Conservation (phyloP, 2,797 vertebrate genomes). For the Linurgus olivaceus region DNA sequence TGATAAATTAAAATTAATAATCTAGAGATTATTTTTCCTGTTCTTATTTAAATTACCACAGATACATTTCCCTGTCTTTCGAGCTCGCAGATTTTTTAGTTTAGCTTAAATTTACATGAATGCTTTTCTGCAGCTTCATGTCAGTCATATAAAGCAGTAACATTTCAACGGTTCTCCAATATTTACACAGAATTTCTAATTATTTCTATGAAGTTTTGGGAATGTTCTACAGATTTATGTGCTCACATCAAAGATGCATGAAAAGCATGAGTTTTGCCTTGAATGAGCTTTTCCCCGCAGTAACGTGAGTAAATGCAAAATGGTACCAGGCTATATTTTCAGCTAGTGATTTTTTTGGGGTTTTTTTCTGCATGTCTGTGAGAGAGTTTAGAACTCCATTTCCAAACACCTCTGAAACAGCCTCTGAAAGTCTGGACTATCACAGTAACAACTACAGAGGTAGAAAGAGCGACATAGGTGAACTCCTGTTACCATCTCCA, state of each 20-base stretch:
- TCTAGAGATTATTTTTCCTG: background rate
- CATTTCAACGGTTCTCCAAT: background rate
- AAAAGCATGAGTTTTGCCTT: background rate
- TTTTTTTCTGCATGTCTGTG: fast-evolving
- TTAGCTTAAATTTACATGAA: background rate
- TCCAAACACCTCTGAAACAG: background rate
- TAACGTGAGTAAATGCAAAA: background rate
- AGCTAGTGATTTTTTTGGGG: too few relatives aligned
- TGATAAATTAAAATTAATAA: background rate
- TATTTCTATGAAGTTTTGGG: background rate
- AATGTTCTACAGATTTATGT: background rate
- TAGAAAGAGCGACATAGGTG: fast-evolving
- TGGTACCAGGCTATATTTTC: background rate
- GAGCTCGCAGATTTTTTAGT: background rate
- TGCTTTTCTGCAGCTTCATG: background rate
- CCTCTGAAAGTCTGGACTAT: fast-evolving
- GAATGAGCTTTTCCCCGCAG: background rate
- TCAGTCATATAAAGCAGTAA: background rate
- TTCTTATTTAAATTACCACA: background rate
- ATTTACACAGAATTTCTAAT: background rate
- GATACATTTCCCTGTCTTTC: background rate
- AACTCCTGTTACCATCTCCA: fast-evolving
- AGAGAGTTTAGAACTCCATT: background rate
- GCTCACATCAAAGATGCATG: background rate
- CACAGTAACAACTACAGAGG: background rate